Evolutionary conservation across 1,140 invertebrate species (phyloP), one percentile per base, ranked within the genome.

Genomic region (Phocides pigmalion): DNA sequence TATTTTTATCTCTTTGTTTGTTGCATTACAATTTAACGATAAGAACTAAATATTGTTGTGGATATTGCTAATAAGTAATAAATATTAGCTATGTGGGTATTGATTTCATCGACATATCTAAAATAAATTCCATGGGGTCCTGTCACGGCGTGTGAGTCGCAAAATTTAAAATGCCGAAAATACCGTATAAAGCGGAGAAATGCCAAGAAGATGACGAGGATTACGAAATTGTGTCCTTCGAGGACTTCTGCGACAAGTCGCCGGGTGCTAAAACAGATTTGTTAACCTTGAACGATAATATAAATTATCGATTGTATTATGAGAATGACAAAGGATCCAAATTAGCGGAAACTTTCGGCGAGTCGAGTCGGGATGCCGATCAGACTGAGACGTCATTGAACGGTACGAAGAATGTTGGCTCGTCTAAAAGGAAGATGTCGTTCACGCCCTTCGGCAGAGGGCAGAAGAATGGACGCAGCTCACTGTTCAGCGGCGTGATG

Each of bases 241-340:
- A 93, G 72, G 91, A 93, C 19, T 93, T 93, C 73, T 93, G 90
- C 50, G 92, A 93, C 70, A 93, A 93, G 71, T 84, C 82, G 20
- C 84, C 90, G n/a, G 80, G 68, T 42, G 83, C 89, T 3, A 88
- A 88, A 70, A 87, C 87, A 0, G 93, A 93, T 80, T 80, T 91
- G 62, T 79, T 92, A 53, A 91, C 91, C 4, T 67, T 92, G 37
- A 92, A 92, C 62, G 91, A 92, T 63, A 92, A 92, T 65, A 91
- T 92, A 20, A 92, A 92, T 63, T 92, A 92, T 77, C 84, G 90
- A 22, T 73, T 92, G 64, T 85, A 82, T 72, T 92, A 87, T 62
- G 91, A 92, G 50, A 82, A 76, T 17, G 85, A 89, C 53, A 90
- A 88, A 51, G 63, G 53, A 4, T 64, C 76, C 15, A 91, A 86